phyloP scores from a whole-genome alignment of 2,888 invertebrate genomes.

The Trisateles emortualis region DNA sequence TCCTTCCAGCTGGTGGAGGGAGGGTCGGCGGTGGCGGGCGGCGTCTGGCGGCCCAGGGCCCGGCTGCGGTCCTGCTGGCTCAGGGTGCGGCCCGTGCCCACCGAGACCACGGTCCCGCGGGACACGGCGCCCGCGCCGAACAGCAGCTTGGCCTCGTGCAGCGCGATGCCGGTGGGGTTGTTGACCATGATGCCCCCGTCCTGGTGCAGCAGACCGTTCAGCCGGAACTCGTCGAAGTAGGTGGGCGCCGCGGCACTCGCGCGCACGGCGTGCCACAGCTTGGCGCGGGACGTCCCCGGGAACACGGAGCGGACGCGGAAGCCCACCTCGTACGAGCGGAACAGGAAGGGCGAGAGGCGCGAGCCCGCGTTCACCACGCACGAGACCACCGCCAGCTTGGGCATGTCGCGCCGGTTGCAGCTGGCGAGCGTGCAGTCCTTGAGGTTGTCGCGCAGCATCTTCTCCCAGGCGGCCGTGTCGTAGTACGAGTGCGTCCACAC shows the following conservation, averaged over 20 bases:
- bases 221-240: slow-evolving; percentile 94
- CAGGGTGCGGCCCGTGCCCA: slow-evolving; percentile 91
- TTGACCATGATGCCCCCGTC: slow-evolving; percentile 95
- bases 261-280: slow-evolving; percentile 94
- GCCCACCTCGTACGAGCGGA: slow-evolving; percentile 94
- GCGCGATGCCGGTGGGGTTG: slow-evolving; percentile 95
- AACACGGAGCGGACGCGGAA: slow-evolving; percentile 90
- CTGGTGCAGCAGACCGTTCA: slow-evolving; percentile 90
- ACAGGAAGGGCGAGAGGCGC: slow-evolving; percentile 91
- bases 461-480: slow-evolving; percentile 94
- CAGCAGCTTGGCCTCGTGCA: slow-evolving; percentile 94
- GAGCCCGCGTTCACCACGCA: slow-evolving; percentile 91
- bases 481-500: slow-evolving; percentile 96
- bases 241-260: slow-evolving; percentile 97
- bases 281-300: slow-evolving; percentile 90
- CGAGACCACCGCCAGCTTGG: slow-evolving; percentile 91
- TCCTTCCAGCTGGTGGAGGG: slow-evolving; percentile 89
- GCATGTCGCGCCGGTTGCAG: slow-evolving; percentile 70
- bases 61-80: slow-evolving; percentile 39
- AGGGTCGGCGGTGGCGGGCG: slow-evolving; percentile 22
- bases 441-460: slow-evolving; percentile 89
- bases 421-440: slow-evolving; percentile 88
- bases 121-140: slow-evolving; percentile 92
- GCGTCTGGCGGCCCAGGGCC: slow-evolving; percentile 1
- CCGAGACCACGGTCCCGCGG: slow-evolving; percentile 90